phyloP scores from a whole-genome alignment of 2,888 invertebrate genomes.

The Villa cingulata region DNA sequence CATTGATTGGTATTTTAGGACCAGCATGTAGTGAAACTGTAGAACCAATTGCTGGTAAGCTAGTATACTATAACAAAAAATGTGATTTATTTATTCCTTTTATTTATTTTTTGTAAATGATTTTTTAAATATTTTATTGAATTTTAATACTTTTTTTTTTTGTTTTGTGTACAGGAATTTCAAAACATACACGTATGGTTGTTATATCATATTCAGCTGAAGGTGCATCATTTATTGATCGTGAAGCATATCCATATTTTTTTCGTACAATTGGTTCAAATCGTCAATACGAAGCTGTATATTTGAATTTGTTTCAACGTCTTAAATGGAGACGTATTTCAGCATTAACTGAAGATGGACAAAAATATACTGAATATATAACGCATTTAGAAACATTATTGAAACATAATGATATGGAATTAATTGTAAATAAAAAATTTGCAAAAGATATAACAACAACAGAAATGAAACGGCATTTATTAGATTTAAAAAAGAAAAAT shows the following conservation, averaged over 20 bases:
- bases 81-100: too few species aligned
- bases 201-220: slow-evolving; percentile 69
- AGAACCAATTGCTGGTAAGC: slow-evolving; percentile 54
- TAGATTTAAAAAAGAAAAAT: slow-evolving; percentile 48
- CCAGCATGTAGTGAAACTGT: slow-evolving; percentile 72
- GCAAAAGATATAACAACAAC: slow-evolving; percentile 42
- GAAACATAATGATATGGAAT: slow-evolving; percentile 45
- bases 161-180: slow-evolving; percentile 51
- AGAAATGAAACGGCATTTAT: slow-evolving; percentile 49
- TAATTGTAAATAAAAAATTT: slow-evolving; percentile 57
- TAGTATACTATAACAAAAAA: too few species aligned
- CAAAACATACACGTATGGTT: slow-evolving; percentile 55
- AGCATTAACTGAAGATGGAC: slow-evolving; percentile 64
- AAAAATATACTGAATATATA: slow-evolving; percentile 65
- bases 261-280: slow-evolving; percentile 69
- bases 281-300: slow-evolving; percentile 46
- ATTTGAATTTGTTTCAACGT: slow-evolving; percentile 44
- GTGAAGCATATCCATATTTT: slow-evolving; percentile 60
- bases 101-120: background rate
- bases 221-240: slow-evolving; percentile 55
- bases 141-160: background rate
- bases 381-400: slow-evolving; percentile 53
- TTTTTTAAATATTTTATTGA: background rate
- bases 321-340: slow-evolving; percentile 59
- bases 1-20: slow-evolving; percentile 58